Evolutionary conservation across 2,113 vertebrate genomes (phyloP), one percentile per base, ranked within the genome.

Genomic region (Gopherus flavomarginatus): DNA sequence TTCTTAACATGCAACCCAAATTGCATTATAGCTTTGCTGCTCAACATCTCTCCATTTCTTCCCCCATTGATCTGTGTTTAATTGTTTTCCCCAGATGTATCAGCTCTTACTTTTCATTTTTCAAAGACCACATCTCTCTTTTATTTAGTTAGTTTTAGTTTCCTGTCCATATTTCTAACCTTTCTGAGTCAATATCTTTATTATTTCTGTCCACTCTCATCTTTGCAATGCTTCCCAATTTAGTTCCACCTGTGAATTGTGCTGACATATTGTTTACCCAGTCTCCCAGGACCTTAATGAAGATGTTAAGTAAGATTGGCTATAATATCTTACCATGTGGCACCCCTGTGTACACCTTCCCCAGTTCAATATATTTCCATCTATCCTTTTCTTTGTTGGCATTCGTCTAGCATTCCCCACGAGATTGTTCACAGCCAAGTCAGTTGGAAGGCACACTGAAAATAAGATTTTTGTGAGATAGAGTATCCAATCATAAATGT

Each of bases 251-350:
- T 86, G 29, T 47, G 44, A 78, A 47, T 38, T 94, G 56, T 89
- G 89, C 53, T 93, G 93, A 95, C 14, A 94, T 89, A 35, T 6
- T 89, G 8, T 90, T 90, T 47, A 8, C 78, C 21, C 38, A 72
- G 35, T 31, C 14, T 90, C 62, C 80, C 79, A 81, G 49, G 86
- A 96, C 83, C 83, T 42, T 78, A 92, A 92, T 94, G 80, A 89
- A 81, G 12, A 26, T 85, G 16, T 85, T 93, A 94, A 19, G 52
- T 90, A 96, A 87, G 62, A 93, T 13, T 7, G 77, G 5, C 62
- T 26, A 5, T 81, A 72, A 62, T 0, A 1, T 65, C 65, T 21
- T 94, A 82, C 31, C 11, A 65, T 8, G 79, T 49, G 59, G 94
- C 59, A 86, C 5, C 8, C 21, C 2, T 1, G 9, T 38, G 22